Evolutionary conservation across 35 echinoderm and acorn worm species (phyloP).

Genomic region (Ophioderma brevispina): DNA sequence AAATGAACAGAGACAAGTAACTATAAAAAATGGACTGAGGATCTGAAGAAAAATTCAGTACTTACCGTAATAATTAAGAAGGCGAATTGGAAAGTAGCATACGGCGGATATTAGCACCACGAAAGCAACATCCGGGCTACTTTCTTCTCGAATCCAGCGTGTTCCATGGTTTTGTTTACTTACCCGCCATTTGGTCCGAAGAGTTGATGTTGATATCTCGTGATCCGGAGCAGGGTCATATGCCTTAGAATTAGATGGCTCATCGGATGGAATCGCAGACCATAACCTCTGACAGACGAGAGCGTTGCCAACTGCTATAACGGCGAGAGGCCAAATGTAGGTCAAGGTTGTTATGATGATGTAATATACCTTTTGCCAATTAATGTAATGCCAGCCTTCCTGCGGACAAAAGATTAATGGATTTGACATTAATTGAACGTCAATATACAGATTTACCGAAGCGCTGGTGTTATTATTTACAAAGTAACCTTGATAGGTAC

Average conservation of each 20-base stretch:
- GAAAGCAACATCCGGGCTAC: conserved; percentile 93
- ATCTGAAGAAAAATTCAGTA: too few species aligned
- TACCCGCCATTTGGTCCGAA: background rate
- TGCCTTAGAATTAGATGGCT: conserved; percentile 16
- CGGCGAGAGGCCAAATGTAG: conserved; percentile 68
- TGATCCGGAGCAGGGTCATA: background rate
- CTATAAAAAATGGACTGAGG: too few species aligned
- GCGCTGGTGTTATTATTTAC: too few species aligned
- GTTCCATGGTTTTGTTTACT: conserved; percentile 46
- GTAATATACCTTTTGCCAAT: conserved; percentile 69
- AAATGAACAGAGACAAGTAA: too few species aligned
- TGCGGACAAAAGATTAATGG: conserved; percentile 38
- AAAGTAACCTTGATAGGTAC: too few species aligned
- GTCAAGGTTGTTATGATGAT: conserved; percentile 48
- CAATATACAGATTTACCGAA: too few species aligned
- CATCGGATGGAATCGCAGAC: conserved; percentile 91
- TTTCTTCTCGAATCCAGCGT: conserved; percentile 73
- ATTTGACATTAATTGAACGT: too few species aligned
- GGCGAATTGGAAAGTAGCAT: conserved; percentile 77
- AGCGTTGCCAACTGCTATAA: conserved; percentile 76
- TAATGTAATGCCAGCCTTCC: conserved; percentile 48
- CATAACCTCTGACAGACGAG: conserved; percentile 78
- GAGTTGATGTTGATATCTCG: background rate
- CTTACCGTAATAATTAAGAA: conserved; percentile 61
- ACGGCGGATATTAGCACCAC: conserved; percentile 85